Base-by-base conservation (phyloP, 2,113 vertebrate species). In the Andinoacara biseriatus region DNA sequence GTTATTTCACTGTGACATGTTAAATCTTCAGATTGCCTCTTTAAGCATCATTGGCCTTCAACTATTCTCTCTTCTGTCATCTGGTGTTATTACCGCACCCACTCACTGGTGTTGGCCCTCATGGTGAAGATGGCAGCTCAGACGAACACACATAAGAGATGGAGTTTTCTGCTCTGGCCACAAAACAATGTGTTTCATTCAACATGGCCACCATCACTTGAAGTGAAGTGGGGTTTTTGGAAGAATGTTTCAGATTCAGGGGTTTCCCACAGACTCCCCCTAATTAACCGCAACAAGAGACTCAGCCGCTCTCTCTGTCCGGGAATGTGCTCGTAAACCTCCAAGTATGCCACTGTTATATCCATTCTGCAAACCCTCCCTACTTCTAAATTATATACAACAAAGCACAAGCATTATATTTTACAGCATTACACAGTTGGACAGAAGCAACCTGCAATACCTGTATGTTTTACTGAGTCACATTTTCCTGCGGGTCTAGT, bases 201-300 rank as follows among this genome's bases (percentile, higher is more conserved):
- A 93, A 84, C 43, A 75, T 89, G 69, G 86, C 87, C n/a, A 52
- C 88, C 81, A 76, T 86, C 69, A 85, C 81, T 92, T 86, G 67
- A 83, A 85, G 87, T 87, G 83, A 76, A 91, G 86, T 90, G 87
- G 81, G 61, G 84, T 92, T 86, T 84, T 82, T 79, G 54, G 69
- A 49, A 59, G 72, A 77, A 72, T 74, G 86, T 74, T 91, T 92
- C 83, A 74, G 29, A 92, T 88, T 89, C 84, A 90, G 90, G 86
- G 91, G 88, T 94, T 95, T 95, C 93, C 92, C 94, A 91, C 91
- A 91, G 89, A 92, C 87, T 92, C 89, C 87, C 46, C 82, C 78
- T 89, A 91, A 95, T 94, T 90, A 92, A 94, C 94, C 90, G 83
- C 87, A 58, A 76, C 76, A 84, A 91, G 85, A 91, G 83, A 86